Conservation (phyloP, 35 echinoderm and acorn worm species). For the Stichopus chloronotus region DNA sequence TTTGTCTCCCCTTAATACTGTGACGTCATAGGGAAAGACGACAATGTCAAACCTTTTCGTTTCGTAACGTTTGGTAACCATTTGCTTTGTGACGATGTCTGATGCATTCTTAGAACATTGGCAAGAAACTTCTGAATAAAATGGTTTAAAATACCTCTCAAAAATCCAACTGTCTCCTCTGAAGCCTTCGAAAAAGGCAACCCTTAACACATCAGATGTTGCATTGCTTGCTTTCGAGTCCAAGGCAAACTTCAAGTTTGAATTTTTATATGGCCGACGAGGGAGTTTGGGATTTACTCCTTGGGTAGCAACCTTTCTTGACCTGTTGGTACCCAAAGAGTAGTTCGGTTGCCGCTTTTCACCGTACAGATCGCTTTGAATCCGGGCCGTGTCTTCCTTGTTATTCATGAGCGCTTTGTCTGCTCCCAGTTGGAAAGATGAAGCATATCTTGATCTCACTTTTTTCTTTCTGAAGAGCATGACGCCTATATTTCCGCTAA, state of each 20-base stretch:
- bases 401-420: too few relatives aligned
- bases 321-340: too few relatives aligned
- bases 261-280: too few relatives aligned
- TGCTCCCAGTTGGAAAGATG: too few relatives aligned
- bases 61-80: conserved; percentile 40
- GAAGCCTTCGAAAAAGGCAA: conserved; percentile 49
- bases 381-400: too few relatives aligned
- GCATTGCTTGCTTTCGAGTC: background rate
- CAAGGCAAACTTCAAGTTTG: background rate
- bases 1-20: conserved; percentile 42
- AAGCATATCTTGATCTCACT: too few relatives aligned
- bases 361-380: too few relatives aligned
- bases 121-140: conserved; percentile 28
- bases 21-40: conserved; percentile 56
- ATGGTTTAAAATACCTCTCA: conserved; percentile 39
- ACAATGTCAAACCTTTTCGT: conserved; percentile 35
- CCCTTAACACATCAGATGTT: background rate
- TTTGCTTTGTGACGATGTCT: background rate
- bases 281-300: too few relatives aligned
- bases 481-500: too few relatives aligned
- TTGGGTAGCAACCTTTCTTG: too few relatives aligned
- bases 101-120: background rate
- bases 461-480: too few relatives aligned
- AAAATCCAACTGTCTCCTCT: conserved; percentile 47
- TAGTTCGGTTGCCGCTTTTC: too few relatives aligned